Percentiles rank a stretch among this genome's conserved stretches.
Evolutionary conservation across 2,113 vertebrate species (phyloP).

Genomic region (Erpornis zantholeuca): DNA sequence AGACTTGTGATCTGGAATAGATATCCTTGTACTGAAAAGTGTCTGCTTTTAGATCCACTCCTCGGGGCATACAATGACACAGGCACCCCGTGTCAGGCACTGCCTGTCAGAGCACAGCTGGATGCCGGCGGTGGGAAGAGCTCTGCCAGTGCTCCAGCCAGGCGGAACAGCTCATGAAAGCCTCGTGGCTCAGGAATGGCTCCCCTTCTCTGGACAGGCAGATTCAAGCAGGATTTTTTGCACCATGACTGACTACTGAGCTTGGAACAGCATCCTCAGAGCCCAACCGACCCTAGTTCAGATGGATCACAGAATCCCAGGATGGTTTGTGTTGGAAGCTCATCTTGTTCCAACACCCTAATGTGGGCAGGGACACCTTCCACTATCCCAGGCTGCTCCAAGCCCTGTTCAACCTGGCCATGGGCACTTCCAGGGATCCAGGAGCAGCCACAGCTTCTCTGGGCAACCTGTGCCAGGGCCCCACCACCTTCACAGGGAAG

Average conservation of each 20-base stretch:
- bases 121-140: rapidly evolving
- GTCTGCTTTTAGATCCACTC: neutral
- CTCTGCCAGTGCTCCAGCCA: neutral
- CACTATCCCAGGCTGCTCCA: rapidly evolving
- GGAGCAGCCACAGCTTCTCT: neutral
- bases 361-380: neutral
- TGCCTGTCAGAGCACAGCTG: neutral
- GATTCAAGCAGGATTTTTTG: neutral
- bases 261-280: neutral
- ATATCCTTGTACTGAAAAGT: conserved; percentile 13
- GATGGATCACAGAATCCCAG: neutral
- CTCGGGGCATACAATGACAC: rapidly evolving
- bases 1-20: neutral
- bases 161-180: neutral
- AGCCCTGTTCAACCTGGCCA: rapidly evolving
- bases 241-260: neutral
- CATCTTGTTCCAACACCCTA: neutral
- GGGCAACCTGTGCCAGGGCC: neutral
- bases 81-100: neutral
- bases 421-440: neutral
- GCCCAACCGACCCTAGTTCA: rapidly evolving
- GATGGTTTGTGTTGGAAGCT: neutral
- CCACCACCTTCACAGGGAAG: neutral
- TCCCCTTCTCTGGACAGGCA: neutral
- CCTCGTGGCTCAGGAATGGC: neutral